Conservation (phyloP, 2,113 vertebrate genomes). For the Etia nguti region DNA sequence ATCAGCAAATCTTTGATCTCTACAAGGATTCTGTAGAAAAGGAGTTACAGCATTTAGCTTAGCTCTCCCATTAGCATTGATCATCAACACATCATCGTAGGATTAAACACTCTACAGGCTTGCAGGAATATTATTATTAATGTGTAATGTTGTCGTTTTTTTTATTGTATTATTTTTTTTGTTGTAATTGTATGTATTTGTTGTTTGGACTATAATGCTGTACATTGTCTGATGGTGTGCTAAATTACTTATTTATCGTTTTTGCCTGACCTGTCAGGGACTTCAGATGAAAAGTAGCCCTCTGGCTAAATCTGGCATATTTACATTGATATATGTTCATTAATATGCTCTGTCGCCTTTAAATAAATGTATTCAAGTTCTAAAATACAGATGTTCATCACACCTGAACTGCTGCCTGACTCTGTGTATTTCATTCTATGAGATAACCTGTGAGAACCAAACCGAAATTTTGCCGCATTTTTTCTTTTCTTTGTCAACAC, state of each 20-base stretch:
- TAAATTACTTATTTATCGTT: no score
- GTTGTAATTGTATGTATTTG: no score
- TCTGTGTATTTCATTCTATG: neutral
- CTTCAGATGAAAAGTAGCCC: no score
- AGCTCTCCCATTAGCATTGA: neutral
- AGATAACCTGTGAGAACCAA: neutral
- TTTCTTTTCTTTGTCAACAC: neutral
- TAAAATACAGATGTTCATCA: neutral
- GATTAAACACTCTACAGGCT: neutral
- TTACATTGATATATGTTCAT: neutral
- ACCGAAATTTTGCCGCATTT: neutral
- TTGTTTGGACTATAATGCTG: no score
- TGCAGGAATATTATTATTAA: neutral
- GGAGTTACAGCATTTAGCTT: neutral
- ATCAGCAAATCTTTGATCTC: neutral
- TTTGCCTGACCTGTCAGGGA: no score
- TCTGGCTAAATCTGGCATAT: neutral
- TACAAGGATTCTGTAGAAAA: neutral
- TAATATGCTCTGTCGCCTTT: neutral
- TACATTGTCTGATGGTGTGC: no score
- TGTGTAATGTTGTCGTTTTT: neutral
- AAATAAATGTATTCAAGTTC: neutral
- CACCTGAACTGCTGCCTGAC: neutral
- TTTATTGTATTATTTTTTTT: neutral
- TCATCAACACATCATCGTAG: neutral